phyloP scores from a whole-genome alignment of 2,113 vertebrate species.

The Hemichromis elongatus region DNA sequence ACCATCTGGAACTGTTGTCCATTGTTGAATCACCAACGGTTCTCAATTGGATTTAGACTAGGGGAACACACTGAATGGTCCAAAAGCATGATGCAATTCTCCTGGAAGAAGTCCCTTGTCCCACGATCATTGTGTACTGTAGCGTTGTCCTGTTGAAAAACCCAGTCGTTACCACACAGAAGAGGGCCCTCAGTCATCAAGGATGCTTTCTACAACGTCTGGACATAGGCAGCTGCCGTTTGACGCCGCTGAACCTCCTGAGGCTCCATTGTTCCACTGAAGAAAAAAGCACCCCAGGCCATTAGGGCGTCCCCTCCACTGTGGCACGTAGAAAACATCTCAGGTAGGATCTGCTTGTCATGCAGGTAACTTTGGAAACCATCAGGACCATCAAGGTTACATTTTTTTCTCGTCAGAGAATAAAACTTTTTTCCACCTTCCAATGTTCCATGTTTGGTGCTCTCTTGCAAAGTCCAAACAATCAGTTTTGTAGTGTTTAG shows the following conservation, averaged over 20 bases:
- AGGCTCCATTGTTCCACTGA: neutral
- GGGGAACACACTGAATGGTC: neutral
- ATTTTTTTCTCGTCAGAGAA: neutral
- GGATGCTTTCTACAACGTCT: neutral
- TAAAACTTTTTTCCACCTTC: neutral
- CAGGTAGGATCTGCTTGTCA: neutral
- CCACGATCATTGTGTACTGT: neutral
- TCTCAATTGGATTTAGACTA: neutral
- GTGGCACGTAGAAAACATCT: neutral
- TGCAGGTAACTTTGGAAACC: neutral
- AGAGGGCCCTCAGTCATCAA: neutral
- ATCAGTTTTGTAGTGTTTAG: rapidly evolving
- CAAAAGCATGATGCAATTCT: no score
- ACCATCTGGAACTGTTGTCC: neutral
- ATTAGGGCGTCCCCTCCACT: neutral
- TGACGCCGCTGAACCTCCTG: neutral
- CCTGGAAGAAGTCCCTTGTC: no score
- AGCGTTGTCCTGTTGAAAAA: neutral
- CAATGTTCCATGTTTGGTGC: neutral
- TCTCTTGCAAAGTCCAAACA: rapidly evolving
- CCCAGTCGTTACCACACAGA: rapidly evolving
- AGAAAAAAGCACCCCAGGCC: neutral
- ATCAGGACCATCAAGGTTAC: neutral
- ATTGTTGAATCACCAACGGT: neutral
- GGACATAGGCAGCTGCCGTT: rapidly evolving